Conservation (phyloP, 2,113 vertebrate species). For the Pterocles burchelli region DNA sequence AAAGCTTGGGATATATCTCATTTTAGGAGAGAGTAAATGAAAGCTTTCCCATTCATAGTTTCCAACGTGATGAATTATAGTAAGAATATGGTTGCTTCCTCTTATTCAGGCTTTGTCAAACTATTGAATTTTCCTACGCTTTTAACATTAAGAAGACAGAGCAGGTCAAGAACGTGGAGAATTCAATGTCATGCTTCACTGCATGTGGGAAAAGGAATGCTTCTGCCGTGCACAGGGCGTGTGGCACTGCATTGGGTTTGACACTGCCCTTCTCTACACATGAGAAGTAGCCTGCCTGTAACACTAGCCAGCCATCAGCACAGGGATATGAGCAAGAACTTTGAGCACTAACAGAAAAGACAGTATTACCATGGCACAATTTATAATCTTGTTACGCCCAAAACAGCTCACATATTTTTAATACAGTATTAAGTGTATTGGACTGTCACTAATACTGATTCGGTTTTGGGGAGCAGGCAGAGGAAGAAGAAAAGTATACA, state of each 20-base stretch:
- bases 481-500: not conserved
- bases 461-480: not conserved
- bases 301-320: not conserved
- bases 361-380: not conserved
- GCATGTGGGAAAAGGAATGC: rapidly evolving
- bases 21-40: not conserved
- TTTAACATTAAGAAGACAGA: not conserved
- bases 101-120: not conserved
- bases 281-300: not conserved
- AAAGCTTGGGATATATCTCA: not conserved
- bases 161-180: not conserved
- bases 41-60: not conserved
- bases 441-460: not conserved
- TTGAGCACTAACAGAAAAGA: not conserved
- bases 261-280: not conserved
- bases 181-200: not conserved
- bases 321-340: not conserved
- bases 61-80: not conserved
- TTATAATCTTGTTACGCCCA: not conserved
- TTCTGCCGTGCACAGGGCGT: not conserved
- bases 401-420: not conserved
- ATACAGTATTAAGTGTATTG: not conserved
- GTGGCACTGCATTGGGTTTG: not conserved
- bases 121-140: not conserved
- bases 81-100: not conserved